Percentiles rank a stretch among this genome's conserved stretches.
These are phyloP conservation scores for Microctonus aethiopoides DNA, from an alignment of 2,888 invertebrate species.

Conservation along the genomic window DNA sequence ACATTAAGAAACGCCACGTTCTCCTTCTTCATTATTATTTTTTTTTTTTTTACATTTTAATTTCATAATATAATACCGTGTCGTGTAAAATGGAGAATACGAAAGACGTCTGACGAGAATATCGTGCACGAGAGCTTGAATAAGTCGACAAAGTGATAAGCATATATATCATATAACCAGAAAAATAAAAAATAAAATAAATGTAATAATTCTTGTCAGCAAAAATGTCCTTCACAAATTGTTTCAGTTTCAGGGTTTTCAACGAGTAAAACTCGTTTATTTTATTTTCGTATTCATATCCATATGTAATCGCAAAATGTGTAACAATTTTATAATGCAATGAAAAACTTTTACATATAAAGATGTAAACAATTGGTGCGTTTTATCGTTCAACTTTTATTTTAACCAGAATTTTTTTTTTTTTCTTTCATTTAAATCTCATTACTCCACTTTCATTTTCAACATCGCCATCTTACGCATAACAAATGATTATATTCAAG, in stretches of 20 bases:
- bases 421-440: not conserved
- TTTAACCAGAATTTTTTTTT: slow-evolving; percentile 1
- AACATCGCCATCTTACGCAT: slow-evolving; percentile 1
- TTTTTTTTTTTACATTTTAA: not conserved
- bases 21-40: not conserved
- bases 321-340: not conserved
- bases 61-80: not conserved
- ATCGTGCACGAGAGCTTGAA: no score
- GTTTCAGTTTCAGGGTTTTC: slow-evolving; percentile 50
- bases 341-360: not conserved
- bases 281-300: slow-evolving; percentile 20
- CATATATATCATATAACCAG: not conserved
- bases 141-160: not conserved
- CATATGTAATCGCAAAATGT: not conserved
- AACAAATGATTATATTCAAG: slow-evolving; percentile 6
- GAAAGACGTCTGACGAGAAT: not conserved
- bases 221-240: slow-evolving; percentile 46
- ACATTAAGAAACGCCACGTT: not conserved
- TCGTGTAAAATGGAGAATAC: not conserved
- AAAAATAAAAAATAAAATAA: no score
- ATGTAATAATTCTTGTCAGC: not conserved
- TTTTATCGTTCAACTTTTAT: not conserved
- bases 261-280: slow-evolving; percentile 33
- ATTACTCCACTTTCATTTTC: slow-evolving; percentile 18
- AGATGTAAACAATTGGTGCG: not conserved